Conservation (phyloP, 2,888 invertebrate species). For the Morpho deidamia region DNA sequence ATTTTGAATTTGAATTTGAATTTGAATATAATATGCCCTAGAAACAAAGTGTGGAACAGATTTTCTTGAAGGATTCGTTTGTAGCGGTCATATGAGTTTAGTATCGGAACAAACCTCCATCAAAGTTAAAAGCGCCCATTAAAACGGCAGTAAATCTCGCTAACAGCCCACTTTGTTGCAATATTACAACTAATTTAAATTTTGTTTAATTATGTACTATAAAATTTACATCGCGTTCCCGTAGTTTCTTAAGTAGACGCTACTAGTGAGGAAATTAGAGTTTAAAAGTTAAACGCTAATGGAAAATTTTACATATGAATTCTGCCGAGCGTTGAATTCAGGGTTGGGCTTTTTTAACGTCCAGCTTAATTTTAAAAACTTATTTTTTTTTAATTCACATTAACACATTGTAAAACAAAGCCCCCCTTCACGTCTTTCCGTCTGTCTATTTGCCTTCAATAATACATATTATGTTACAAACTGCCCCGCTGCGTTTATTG, state of each 20-base stretch:
- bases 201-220: constrained; percentile 25
- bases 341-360: no score
- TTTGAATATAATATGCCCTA: neutral
- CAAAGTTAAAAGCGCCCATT: constrained; percentile 46
- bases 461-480: no score
- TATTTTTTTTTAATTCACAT: no score
- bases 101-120: constrained; percentile 41
- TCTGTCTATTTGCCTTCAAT: no score
- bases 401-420: no score
- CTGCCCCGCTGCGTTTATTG: no score
- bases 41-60: neutral
- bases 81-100: constrained; percentile 30
- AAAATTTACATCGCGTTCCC: constrained; percentile 16
- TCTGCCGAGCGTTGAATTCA: no score
- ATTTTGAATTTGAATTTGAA: no score
- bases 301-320: no score
- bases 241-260: neutral
- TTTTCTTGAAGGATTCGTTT: constrained; percentile 16
- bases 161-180: constrained; percentile 36
- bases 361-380: no score
- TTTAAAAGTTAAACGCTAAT: no score
- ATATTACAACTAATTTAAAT: constrained; percentile 30
- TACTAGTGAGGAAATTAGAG: neutral
- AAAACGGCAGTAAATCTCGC: constrained; percentile 45
- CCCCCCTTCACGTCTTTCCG: no score